Evolutionary conservation across 2,113 vertebrate genomes (phyloP).

Genomic region (Melanocharis versteri): DNA sequence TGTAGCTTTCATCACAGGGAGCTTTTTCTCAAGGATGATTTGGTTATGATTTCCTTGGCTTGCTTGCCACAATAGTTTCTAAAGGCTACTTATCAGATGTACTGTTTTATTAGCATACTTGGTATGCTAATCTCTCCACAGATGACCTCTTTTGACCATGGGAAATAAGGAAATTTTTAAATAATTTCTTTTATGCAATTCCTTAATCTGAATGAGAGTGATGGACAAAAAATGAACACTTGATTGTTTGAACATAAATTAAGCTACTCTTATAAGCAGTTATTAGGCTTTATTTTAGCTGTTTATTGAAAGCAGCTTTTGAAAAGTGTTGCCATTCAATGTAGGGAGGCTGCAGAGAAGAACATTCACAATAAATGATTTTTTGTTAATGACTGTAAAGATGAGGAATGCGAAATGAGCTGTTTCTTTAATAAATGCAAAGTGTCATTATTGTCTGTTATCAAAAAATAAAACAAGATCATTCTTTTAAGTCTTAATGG

Average conservation of each 20-base stretch:
- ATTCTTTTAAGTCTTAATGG: neutral
- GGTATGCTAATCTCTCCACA: neutral
- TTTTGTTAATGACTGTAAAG: neutral
- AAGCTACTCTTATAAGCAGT: neutral
- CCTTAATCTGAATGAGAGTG: neutral
- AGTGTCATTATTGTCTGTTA: neutral
- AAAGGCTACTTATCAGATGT: neutral
- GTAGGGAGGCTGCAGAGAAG: neutral
- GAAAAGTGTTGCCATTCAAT: neutral
- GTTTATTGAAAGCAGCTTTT: neutral
- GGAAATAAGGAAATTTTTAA: neutral
- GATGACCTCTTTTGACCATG: neutral
- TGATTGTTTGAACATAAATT: neutral
- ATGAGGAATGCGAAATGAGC: neutral
- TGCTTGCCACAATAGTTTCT: neutral
- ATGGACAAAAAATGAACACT: neutral
- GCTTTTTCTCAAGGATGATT: neutral
- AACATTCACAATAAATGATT: neutral
- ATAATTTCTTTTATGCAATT: neutral
- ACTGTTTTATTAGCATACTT: neutral
- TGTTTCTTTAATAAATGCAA: neutral
- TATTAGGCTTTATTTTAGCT: neutral
- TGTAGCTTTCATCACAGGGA: neutral
- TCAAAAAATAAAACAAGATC: neutral
- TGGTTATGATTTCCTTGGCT: neutral